Base-by-base conservation (phyloP, 2,888 invertebrate genomes). In the Drosophila cracens region DNA sequence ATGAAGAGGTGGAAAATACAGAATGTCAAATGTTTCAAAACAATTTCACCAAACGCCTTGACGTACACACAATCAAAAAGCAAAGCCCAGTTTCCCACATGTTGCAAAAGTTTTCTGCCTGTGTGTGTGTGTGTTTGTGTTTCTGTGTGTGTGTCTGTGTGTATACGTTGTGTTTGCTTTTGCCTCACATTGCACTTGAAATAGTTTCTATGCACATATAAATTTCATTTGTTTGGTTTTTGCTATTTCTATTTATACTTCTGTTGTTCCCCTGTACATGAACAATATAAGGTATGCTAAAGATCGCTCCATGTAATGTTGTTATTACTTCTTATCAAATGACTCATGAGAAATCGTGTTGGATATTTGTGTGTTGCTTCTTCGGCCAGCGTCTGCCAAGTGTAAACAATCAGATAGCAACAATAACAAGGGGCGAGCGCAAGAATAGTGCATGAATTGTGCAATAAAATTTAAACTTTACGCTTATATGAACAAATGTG, bases 261-360 rank as follows among this genome's bases (percentile, higher is more conserved):
- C 4, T 70, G 62, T 52, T 73, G 33, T 34, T 27, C 27, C 31
- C 29, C 59, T 53, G 31, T 52, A 33, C 7, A n/a, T n/a, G 10
- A 40, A 5, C 40, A n/a, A 0, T 21, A 16, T 18, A 18, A 16
- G 25, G 10, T 36, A 46, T 52, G 27, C 64, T 34, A 56, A 68
- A 62, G 56, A 62, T 43, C 40, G 58, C 59, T 53, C 5, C 53
- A n/a, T 13, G 13, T 40, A 38, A 4, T 36, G 70, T 77, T 83
- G 79, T 79, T 79, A 77, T 73, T 43, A 59, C 72, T 72, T 75
- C 89, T 87, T 86, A 86, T 86, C 86, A 89, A 71, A 76, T 83
- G 86, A 82, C 61, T 87, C 82, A 89, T 75, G 70, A 74, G 70
- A 74, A 62, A 54, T 36, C 25, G 60, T 58, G n/a, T 51, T 43